Evolutionary conservation across 2,888 invertebrate genomes (phyloP).

Genomic region (Leptopilina myrica): DNA sequence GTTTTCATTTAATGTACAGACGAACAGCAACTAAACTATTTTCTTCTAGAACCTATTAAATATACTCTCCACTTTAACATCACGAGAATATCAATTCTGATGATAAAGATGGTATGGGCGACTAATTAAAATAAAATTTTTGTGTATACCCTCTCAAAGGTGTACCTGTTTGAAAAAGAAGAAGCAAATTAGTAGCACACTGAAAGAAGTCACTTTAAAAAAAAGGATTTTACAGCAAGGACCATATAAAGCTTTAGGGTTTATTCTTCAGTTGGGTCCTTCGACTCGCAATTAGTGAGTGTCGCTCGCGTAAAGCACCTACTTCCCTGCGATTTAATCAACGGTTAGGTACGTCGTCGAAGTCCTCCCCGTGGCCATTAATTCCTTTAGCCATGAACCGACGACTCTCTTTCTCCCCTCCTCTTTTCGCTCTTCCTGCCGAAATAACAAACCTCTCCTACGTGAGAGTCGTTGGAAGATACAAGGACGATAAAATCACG

Average conservation of each 20-base stretch:
- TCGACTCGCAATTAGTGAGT: slow-evolving; percentile 57
- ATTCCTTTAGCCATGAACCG: slow-evolving; percentile 63
- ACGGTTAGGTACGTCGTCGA: slow-evolving; percentile 55
- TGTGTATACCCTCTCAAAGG: no score
- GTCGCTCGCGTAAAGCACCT: slow-evolving; percentile 57
- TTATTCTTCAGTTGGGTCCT: slow-evolving; percentile 19
- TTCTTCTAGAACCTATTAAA: no score
- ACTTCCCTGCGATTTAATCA: slow-evolving; percentile 59
- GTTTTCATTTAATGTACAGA: no score
- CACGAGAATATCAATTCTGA: no score
- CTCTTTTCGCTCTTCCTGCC: slow-evolving; percentile 62
- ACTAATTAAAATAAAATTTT: no score
- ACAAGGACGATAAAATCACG: slow-evolving; percentile 74
- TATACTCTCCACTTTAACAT: no score
- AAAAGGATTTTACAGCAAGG: not conserved
- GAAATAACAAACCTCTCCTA: slow-evolving; percentile 73
- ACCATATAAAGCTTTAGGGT: no score
- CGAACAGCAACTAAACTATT: no score
- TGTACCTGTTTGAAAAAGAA: no score
- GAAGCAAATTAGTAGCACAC: slow-evolving; percentile 2
- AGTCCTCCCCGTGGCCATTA: slow-evolving; percentile 61
- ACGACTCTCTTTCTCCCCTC: slow-evolving; percentile 19
- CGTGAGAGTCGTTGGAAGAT: slow-evolving; percentile 70
- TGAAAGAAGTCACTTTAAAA: not conserved
- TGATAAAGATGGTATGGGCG: no score